Base-by-base conservation (phyloP, 1,140 invertebrate genomes). In the Doryteuthis pealeii region DNA sequence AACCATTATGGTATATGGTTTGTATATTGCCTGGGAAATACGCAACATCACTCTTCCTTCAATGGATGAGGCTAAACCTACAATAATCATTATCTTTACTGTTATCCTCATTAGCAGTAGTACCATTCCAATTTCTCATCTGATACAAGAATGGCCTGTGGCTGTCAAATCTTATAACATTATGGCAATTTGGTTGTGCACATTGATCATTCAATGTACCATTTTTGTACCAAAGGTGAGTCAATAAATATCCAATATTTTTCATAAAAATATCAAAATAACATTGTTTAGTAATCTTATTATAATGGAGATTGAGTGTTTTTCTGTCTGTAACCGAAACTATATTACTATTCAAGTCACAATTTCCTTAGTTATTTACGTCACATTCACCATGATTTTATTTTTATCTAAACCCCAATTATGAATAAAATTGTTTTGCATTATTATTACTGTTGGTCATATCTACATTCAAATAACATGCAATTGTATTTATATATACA, bases 181-280 rank as follows among this genome's bases (percentile, higher is more conserved):
- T 40, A 43, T 80, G 30, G 71, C 74, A 1, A 78, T 82, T 18
- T 80, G 79, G 54, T 32, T 82, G 28, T 94, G 94, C 2, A 94
- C 94, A 0, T 94, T 94, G 3, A 91, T 93, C 2, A 95, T 94
- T 0, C 88, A 96, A 10, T 93, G 93, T 81, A 89, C 96, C 72
- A 89, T 96, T 30, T 96, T 96, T 83, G 87, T 96, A 71, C 95
- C 95, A 14, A 96, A 96, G 88, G 89, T 90, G 80, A 79, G 76
- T 70, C 58, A 45, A 40, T 10, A 40, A 68, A 70, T 14, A 40
- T 40, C 35, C 35, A 40, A 40, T 40, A 40, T 40, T 40, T 40
- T 40, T 3, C 35, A 40, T 40, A 40, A 5, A 5, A 3, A 40
- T 40, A 10, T 40, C 35, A 40, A n/a, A n/a, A n/a, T n/a, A n/a